phyloP scores from a whole-genome alignment of 35 echinoderm and acorn worm species.

The Patiria miniata region DNA sequence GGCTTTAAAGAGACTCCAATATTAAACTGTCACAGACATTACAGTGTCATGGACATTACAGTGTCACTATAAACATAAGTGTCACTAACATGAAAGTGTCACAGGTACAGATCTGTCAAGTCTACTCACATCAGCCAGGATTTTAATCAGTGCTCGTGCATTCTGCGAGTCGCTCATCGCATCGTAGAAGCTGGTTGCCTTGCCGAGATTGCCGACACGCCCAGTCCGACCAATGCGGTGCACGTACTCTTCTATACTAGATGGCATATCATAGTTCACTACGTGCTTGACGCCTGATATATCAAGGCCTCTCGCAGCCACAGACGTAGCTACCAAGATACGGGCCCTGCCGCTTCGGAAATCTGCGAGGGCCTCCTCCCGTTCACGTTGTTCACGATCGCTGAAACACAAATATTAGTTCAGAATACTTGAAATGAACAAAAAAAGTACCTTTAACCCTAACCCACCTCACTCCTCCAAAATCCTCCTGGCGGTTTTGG shows the following conservation, averaged over 20 bases:
- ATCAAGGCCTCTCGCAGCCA: conserved; percentile 89
- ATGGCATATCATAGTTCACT: conserved; percentile 90
- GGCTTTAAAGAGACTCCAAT: too few species aligned
- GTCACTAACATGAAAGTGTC: too few species aligned
- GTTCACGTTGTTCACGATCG: conserved; percentile 86
- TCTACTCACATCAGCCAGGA: conserved; percentile 91
- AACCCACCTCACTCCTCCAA: too few species aligned
- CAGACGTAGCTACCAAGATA: conserved; percentile 93
- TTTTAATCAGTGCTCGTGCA: conserved; percentile 82
- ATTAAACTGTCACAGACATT: too few species aligned
- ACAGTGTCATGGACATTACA: too few species aligned
- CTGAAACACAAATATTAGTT: conserved; percentile 35
- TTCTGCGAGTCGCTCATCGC: conserved; percentile 57
- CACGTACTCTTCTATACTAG: conserved; percentile 86
- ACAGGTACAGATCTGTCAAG: not conserved
- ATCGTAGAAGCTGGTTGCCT: conserved; percentile 86
- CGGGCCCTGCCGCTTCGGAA: conserved; percentile 74
- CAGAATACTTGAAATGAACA: too few species aligned
- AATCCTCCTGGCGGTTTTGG: too few species aligned
- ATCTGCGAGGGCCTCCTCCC: conserved; percentile 88
- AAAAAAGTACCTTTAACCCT: too few species aligned
- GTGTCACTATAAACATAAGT: too few species aligned
- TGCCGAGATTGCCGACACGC: conserved; percentile 86
- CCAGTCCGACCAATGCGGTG: conserved; percentile 97
- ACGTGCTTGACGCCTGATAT: conserved; percentile 97